phyloP scores from a whole-genome alignment of 2,888 invertebrate species.

The Heliconius hortense region DNA sequence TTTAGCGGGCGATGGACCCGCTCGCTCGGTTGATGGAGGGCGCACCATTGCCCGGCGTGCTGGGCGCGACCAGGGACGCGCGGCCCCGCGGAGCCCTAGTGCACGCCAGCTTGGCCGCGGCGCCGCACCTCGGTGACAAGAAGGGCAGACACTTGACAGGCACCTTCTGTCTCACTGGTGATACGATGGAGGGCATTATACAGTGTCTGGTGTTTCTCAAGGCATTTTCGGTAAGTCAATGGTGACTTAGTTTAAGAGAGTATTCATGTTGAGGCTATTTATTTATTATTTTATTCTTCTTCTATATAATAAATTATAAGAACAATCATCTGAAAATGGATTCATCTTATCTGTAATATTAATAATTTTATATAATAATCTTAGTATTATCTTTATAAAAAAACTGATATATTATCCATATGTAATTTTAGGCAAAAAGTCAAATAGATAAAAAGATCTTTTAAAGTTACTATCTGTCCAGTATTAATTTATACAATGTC shows the following conservation, averaged over 20 bases:
- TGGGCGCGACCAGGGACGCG: constrained; percentile 80
- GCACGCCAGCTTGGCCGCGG: constrained; percentile 88
- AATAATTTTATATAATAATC: no score
- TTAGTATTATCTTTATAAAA: not conserved
- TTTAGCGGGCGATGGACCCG: constrained; percentile 86
- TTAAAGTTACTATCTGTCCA: not conserved
- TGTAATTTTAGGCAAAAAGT: not conserved
- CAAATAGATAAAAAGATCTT: not conserved
- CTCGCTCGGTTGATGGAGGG: constrained; percentile 91
- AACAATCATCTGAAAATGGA: not conserved
- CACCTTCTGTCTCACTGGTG: constrained; percentile 93
- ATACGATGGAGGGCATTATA: constrained; percentile 96
- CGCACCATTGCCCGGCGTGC: constrained; percentile 84
- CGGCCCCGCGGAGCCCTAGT: constrained; percentile 87
- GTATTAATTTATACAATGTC: not conserved
- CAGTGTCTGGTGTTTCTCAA: constrained; percentile 96
- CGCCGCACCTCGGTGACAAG: constrained; percentile 86
- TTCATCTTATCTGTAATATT: not conserved
- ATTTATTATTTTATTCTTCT: not conserved
- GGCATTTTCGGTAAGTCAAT: constrained; percentile 92
- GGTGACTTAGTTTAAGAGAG: not conserved
- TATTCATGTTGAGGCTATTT: not conserved
- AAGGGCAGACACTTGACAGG: constrained; percentile 92
- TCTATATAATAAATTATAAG: not conserved
- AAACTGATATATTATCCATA: no score